These are phyloP conservation scores for Muntiacus reevesi DNA, from an alignment of 2,113 vertebrate genomes.

Conservation along the genomic window DNA sequence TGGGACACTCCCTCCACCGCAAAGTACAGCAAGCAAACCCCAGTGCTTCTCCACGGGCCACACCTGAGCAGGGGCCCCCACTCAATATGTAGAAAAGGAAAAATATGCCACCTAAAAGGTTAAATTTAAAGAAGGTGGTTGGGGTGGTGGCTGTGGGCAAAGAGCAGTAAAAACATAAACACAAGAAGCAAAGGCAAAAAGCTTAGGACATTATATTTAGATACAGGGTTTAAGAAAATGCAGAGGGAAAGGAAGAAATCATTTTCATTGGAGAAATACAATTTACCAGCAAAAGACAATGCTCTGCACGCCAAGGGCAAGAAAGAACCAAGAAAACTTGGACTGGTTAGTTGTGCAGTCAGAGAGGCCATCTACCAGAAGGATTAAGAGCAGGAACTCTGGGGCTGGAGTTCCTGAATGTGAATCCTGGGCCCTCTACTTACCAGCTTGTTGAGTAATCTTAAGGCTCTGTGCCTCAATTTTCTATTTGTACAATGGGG, in stretches of 20 bases:
- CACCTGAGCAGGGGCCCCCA: background rate
- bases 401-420: background rate
- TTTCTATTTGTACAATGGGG: background rate
- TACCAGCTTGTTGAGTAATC: background rate
- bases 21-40: background rate
- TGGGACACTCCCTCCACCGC: rapidly evolving
- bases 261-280: background rate
- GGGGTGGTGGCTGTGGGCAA: background rate
- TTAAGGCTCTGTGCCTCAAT: background rate
- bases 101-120: background rate
- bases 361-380: background rate
- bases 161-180: background rate
- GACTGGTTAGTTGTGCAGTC: background rate
- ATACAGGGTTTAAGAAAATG: background rate
- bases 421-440: background rate
- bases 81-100: background rate
- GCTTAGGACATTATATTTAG: background rate
- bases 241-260: background rate
- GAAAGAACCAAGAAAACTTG: background rate
- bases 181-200: background rate
- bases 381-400: background rate
- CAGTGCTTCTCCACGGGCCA: background rate
- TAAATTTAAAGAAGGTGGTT: background rate
- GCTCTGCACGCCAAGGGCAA: background rate
- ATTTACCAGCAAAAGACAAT: background rate